Base-by-base conservation (phyloP, 2,797 vertebrate species). In the Pterois miles region DNA sequence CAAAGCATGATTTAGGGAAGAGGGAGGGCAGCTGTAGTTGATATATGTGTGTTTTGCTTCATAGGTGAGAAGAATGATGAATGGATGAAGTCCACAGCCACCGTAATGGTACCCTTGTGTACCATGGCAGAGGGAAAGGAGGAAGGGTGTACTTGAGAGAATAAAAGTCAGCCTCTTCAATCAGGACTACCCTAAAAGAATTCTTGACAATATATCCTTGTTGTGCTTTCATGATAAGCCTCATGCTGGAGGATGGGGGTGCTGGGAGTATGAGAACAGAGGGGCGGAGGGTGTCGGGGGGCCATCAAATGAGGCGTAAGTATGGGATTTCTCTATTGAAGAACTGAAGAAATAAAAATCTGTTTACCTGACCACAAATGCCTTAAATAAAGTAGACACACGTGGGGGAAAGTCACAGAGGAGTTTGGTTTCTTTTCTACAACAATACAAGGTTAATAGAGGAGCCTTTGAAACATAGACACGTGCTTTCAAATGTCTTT, bases 151-250 rank as follows among this genome's bases (percentile, higher is more conserved):
- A 85, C 90, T 91, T 93, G 88, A 90, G 86, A 91, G 81, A 90
- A 90, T 88, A 91, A 91, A 93, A 92, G 90, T 91, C 91, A 81
- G 91, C 90, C 91, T 93, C 91, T 92, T 95, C 94, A 95, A 95
- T 96, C 93, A 94, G 92, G 85, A 90, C 91, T 89, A 91, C 89
- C 90, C 90, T 92, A 91, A 95, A 95, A 95, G 88, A 93, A 88
- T 91, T 88, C 90, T 82, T 92, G 92, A 94, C 94, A 94, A 90
- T 95, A 95, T 94, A 93, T 93, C 92, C 93, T 93, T 90, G 86
- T 95, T 96, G 94, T 92, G 90, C 88, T 89, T 88, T 91, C 83
- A 86, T 92, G 94, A 96, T 95, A 94, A 95, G 95, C 90, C 86
- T 68, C 67, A 69, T 92, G 86, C 83, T 82, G 76, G 69, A 74